Percentiles rank a stretch among this genome's conserved stretches.
These are phyloP conservation scores for Lasioglossum calceatum DNA, from an alignment of 2,888 invertebrate genomes.

Conservation along the genomic window DNA sequence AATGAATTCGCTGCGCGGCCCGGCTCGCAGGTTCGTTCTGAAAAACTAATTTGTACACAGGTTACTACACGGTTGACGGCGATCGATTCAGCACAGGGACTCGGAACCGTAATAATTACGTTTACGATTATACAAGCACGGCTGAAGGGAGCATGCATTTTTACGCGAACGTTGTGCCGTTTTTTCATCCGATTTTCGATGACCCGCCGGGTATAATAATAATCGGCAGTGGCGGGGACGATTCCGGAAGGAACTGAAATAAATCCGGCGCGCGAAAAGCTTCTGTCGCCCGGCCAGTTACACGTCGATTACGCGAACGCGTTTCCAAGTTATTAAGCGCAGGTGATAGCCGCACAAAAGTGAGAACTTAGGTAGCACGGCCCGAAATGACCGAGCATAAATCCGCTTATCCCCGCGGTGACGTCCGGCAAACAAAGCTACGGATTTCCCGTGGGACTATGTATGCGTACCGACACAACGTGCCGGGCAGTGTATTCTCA, in stretches of 20 bases:
- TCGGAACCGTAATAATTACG: conserved; percentile 8
- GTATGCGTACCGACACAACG: conserved; percentile 74
- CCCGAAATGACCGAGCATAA: conserved; percentile 74
- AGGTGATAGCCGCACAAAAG: conserved; percentile 66
- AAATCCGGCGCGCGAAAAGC: neutral
- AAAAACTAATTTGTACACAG: conserved; percentile 32
- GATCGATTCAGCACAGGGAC: neutral
- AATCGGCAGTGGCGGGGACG: neutral
- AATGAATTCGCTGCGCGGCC: conserved; percentile 21
- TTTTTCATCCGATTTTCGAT: neutral
- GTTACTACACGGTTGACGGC: neutral
- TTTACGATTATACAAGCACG: conserved; percentile 6
- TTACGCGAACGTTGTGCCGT: neutral
- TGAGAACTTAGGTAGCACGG: conserved; percentile 57
- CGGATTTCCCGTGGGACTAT: conserved; percentile 78
- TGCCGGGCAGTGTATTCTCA: conserved; percentile 74
- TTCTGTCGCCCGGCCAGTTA: conserved; percentile 25
- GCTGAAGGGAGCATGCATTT: neutral
- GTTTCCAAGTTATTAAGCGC: conserved; percentile 73
- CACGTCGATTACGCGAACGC: conserved; percentile 60
- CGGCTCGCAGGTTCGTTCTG: conserved; percentile 29
- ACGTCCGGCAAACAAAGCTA: conserved; percentile 76
- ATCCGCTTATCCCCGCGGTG: conserved; percentile 79
- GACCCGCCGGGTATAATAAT: neutral
- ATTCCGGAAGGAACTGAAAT: no score